Evolutionary conservation across 2,113 vertebrate genomes (phyloP).

Genomic region (Trichomycterus rosablanca): DNA sequence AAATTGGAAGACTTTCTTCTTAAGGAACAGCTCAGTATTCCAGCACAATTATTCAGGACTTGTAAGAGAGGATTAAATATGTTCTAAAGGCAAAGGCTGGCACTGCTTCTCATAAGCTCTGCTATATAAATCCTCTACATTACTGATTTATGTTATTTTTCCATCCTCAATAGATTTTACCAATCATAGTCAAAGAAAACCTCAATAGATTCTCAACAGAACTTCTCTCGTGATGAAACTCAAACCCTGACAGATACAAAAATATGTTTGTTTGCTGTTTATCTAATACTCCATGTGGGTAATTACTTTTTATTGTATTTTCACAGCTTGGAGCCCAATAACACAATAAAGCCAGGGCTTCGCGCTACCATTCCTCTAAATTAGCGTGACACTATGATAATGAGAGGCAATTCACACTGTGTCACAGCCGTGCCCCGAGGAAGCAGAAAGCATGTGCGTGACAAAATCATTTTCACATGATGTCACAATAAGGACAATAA

Average conservation of each 20-base stretch:
- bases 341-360: constrained; percentile 30
- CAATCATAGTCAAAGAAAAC: no score
- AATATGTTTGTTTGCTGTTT: constrained; percentile 23
- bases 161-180: no score
- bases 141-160: no score
- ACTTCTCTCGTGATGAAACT: constrained; percentile 7
- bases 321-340: constrained; percentile 41
- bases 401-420: constrained; percentile 16
- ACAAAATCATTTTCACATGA: neutral
- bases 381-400: constrained; percentile 35
- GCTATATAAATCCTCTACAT: no score
- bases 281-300: constrained; percentile 21
- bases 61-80: no score
- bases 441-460: constrained; percentile 2
- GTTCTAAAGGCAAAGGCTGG: no score
- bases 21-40: no score
- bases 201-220: no score
- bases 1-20: no score
- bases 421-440: neutral
- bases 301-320: constrained; percentile 38
- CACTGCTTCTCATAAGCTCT: no score
- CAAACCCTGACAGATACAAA: constrained; percentile 22
- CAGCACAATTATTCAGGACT: no score
- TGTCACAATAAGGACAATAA: neutral
- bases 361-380: constrained; percentile 37